These are phyloP conservation scores for Harpegnathos saltator DNA, from an alignment of 1,140 invertebrate species.

Conservation along the genomic window DNA sequence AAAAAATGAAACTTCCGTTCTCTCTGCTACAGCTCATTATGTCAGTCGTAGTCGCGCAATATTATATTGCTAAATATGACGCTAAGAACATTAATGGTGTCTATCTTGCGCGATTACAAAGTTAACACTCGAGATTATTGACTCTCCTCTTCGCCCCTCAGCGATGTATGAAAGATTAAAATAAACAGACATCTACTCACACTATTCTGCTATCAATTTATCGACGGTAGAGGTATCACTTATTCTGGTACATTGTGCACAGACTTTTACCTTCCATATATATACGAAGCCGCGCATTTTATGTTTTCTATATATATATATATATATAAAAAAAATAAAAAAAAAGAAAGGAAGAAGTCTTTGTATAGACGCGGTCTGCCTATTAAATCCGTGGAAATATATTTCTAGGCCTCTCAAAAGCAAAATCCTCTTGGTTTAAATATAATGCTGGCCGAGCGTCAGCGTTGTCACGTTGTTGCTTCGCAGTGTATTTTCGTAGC, in stretches of 20 bases:
- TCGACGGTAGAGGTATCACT: neutral
- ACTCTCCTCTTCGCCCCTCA: neutral
- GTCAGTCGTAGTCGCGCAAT: neutral
- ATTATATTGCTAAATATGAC: neutral
- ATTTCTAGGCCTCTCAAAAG: slow-evolving; percentile 31
- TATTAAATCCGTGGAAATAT: slow-evolving; percentile 44
- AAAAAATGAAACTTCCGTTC: slow-evolving; percentile 62
- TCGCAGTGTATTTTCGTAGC: neutral
- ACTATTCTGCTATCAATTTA: slow-evolving; percentile 22
- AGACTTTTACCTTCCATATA: neutral
- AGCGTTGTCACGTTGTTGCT: slow-evolving; percentile 15
- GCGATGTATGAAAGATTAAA: slow-evolving; percentile 2
- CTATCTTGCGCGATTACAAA: slow-evolving; percentile 7
- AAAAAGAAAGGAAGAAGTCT: slow-evolving; percentile 1
- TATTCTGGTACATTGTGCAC: neutral
- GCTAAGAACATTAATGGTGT: neutral
- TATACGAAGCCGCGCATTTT: neutral
- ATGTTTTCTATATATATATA: too few species aligned
- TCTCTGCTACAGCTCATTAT: slow-evolving; percentile 17
- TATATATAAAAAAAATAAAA: too few species aligned
- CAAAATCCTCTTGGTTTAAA: slow-evolving; percentile 22
- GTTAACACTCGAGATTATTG: slow-evolving; percentile 13
- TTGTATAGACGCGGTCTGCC: slow-evolving; percentile 33
- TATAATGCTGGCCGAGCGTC: slow-evolving; percentile 21
- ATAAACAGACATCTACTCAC: slow-evolving; percentile 3